Evolutionary conservation across 1,140 invertebrate genomes (phyloP).

Genomic region (Idris sp.): DNA sequence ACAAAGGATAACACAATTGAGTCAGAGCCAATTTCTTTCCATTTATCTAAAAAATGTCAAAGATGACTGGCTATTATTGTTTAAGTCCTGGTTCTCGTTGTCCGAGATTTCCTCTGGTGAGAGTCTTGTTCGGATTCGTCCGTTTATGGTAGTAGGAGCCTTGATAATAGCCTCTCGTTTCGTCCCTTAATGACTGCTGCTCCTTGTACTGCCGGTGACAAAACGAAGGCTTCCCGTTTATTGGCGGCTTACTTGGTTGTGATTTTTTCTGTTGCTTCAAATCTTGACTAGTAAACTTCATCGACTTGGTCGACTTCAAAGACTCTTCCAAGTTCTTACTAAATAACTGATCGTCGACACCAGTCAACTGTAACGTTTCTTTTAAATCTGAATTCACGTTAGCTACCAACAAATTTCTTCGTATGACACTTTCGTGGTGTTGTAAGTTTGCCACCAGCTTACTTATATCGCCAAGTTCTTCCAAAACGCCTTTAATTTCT

Average conservation of each 20-base stretch:
- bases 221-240: conserved; percentile 30
- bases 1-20: no score
- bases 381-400: conserved; percentile 33
- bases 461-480: conserved; percentile 26
- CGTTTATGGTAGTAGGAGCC: no score
- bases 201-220: conserved; percentile 25
- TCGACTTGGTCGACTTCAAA: conserved; percentile 25
- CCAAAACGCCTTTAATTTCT: conserved; percentile 1
- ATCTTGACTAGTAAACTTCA: conserved; percentile 36
- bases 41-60: no score
- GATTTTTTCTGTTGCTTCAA: conserved; percentile 45
- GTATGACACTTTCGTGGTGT: conserved; percentile 49
- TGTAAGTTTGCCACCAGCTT: conserved; percentile 48
- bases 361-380: conserved; percentile 16
- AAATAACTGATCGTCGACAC: no score
- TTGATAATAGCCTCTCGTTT: no score
- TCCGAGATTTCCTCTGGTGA: no score
- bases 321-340: not conserved
- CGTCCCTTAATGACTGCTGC: no score
- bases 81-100: no score
- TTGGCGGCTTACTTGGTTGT: conserved; percentile 38
- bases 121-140: no score
- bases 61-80: no score
- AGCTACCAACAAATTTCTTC: conserved; percentile 37
- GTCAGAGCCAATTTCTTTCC: no score